Evolutionary conservation across 2,888 invertebrate genomes (phyloP).

Genomic region (Xestia xanthographa): DNA sequence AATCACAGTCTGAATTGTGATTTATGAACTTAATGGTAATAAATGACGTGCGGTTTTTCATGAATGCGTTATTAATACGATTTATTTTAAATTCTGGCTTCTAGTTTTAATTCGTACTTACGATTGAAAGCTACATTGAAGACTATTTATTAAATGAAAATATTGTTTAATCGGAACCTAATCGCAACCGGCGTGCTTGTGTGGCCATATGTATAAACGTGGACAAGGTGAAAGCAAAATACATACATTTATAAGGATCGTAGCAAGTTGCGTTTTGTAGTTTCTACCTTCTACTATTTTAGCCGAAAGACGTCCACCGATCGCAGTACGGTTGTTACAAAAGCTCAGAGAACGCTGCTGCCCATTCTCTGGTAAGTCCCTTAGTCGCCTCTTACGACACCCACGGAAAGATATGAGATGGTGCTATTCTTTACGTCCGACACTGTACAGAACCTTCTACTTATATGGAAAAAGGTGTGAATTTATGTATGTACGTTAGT

Average conservation of each 20-base stretch:
- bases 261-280: neutral
- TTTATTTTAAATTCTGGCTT: slow-evolving; percentile 1
- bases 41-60: neutral
- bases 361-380: too few relatives aligned
- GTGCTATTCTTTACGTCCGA: too few relatives aligned
- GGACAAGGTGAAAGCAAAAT: too few relatives aligned
- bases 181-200: neutral
- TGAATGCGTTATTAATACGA: neutral
- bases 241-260: neutral
- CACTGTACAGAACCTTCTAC: too few relatives aligned
- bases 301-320: too few relatives aligned
- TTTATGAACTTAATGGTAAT: neutral
- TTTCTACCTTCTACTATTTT: neutral
- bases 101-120: neutral
- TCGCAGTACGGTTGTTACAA: too few relatives aligned
- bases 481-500: neutral
- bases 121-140: neutral
- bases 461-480: neutral
- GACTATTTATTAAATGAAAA: neutral
- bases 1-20: neutral
- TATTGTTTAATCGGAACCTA: neutral
- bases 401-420: too few relatives aligned
- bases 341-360: too few relatives aligned
- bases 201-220: too few relatives aligned
- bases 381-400: too few relatives aligned